Percentiles rank a stretch among this genome's conserved stretches.
Conservation (phyloP, 2,113 vertebrate species). For the Empidonax alnorum region DNA sequence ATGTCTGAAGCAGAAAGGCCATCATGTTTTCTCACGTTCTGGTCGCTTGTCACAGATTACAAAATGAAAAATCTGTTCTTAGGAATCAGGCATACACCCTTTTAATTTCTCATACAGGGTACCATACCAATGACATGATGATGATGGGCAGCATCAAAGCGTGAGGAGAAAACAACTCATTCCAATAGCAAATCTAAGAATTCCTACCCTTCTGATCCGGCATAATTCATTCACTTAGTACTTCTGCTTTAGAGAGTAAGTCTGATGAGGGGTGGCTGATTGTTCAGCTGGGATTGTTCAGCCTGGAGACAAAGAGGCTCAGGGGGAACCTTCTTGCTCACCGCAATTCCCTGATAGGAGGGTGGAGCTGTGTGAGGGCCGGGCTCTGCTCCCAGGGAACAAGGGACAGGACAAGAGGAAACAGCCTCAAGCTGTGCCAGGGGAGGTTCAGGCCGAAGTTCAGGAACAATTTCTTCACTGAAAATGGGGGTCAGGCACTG, state of each 20-base stretch:
- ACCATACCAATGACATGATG: not conserved
- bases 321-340: not conserved
- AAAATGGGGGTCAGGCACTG: not conserved
- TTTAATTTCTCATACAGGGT: not conserved
- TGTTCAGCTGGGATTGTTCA: not conserved
- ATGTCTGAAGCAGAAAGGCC: not conserved
- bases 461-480: not conserved
- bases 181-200: not conserved
- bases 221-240: not conserved
- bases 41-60: constrained; percentile 15
- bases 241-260: not conserved
- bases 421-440: not conserved
- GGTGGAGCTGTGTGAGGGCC: not conserved
- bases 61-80: constrained; percentile 2
- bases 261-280: not conserved
- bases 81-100: not conserved
- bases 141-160: not conserved
- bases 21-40: not conserved
- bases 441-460: not conserved
- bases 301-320: not conserved
- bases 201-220: not conserved
- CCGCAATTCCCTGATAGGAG: not conserved
- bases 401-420: not conserved
- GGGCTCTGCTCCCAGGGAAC: not conserved
- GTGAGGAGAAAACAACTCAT: not conserved